phyloP scores from a whole-genome alignment of 2,888 invertebrate genomes.

The Ephialtes manifestator region DNA sequence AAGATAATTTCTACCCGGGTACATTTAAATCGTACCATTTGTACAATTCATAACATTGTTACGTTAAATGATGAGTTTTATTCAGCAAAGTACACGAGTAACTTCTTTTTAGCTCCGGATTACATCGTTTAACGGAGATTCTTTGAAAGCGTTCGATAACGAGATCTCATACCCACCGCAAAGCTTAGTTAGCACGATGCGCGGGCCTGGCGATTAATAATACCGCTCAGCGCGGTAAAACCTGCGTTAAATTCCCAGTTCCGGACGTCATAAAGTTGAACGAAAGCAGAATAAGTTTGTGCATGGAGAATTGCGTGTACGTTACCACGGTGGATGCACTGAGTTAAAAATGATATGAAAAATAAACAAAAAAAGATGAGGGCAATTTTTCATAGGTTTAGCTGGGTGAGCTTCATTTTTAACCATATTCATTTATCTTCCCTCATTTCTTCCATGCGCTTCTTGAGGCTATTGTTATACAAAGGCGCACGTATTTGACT shows the following conservation, averaged over 20 bases:
- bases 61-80: background rate
- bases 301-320: conserved; percentile 18
- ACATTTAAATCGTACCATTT: background rate
- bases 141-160: conserved; percentile 4
- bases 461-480: background rate
- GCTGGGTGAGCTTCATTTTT: background rate
- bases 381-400: conserved; percentile 2
- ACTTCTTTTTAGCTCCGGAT: background rate
- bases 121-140: conserved; percentile 7
- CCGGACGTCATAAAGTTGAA: conserved; percentile 4
- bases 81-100: background rate
- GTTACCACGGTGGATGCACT: background rate
- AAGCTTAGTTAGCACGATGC: conserved; percentile 23
- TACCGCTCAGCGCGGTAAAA: background rate
- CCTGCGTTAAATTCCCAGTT: background rate
- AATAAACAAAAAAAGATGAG: background rate
- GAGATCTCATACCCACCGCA: background rate
- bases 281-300: conserved; percentile 14
- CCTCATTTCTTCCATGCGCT: background rate
- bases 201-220: conserved; percentile 26
- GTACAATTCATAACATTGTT: background rate
- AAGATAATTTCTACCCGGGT: too few species aligned
- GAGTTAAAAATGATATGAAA: conserved; percentile 10
- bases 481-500: background rate
- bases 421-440: conserved; percentile 9